phyloP scores from a whole-genome alignment of 2,888 invertebrate genomes.

The Hesperia comma region DNA sequence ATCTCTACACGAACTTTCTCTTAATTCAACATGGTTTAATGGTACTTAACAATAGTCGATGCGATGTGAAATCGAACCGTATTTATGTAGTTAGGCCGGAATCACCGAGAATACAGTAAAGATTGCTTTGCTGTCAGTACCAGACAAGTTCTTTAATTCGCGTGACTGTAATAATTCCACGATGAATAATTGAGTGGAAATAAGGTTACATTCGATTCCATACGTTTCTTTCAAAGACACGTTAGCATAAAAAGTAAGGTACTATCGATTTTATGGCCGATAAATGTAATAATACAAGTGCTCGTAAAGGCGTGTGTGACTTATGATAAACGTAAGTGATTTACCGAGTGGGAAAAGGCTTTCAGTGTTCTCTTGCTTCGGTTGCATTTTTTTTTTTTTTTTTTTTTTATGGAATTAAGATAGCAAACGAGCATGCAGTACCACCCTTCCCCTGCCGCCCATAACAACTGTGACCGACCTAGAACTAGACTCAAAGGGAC shows the following conservation, averaged over 20 bases:
- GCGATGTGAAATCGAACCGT: neutral
- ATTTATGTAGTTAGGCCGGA: neutral
- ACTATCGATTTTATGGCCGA: neutral
- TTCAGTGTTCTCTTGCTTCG: too few relatives aligned
- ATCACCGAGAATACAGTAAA: slow-evolving; percentile 10
- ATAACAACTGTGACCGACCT: too few relatives aligned
- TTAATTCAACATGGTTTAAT: neutral
- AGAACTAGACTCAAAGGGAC: too few relatives aligned
- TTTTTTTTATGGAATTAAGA: too few relatives aligned
- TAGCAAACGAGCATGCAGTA: too few relatives aligned
- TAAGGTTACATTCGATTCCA: slow-evolving; percentile 25
- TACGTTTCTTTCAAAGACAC: slow-evolving; percentile 6
- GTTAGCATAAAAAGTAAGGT: neutral
- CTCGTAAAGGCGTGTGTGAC: neutral
- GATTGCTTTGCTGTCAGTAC: slow-evolving; percentile 16
- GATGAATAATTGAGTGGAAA: slow-evolving; percentile 28
- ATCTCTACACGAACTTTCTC: too few relatives aligned
- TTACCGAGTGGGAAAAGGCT: too few relatives aligned
- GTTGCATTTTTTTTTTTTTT: too few relatives aligned
- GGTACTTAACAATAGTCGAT: neutral
- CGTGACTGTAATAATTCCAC: slow-evolving; percentile 29
- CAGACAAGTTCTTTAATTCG: slow-evolving; percentile 22
- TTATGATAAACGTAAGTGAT: neutral
- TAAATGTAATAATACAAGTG: neutral
- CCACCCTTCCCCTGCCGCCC: too few relatives aligned